Evolutionary conservation across 2,113 vertebrate genomes (phyloP).

Genomic region (Aramus guarauna): DNA sequence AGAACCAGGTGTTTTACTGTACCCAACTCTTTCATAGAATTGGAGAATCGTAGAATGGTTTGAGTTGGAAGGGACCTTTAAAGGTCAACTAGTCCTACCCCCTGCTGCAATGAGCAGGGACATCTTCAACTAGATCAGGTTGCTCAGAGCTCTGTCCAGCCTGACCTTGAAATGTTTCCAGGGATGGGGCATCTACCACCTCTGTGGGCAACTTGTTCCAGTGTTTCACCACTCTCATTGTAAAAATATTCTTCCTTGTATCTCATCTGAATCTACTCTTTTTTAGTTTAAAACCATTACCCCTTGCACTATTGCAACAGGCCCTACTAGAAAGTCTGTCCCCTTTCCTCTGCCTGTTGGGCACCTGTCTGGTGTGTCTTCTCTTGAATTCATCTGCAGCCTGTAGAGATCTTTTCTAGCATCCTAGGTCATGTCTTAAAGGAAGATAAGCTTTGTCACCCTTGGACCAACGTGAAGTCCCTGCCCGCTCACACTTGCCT

Average conservation of each 20-base stretch:
- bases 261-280: neutral
- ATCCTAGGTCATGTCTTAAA: neutral
- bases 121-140: neutral
- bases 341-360: neutral
- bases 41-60: neutral
- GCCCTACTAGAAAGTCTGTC: neutral
- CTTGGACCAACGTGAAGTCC: neutral
- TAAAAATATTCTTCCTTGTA: neutral
- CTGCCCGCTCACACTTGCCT: fast-evolving
- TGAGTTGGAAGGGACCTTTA: neutral
- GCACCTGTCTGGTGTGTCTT: neutral
- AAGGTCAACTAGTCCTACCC: fast-evolving
- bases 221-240: fast-evolving
- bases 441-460: neutral
- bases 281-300: neutral
- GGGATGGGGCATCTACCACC: neutral
- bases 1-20: neutral
- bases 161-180: neutral
- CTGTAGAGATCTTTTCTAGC: neutral
- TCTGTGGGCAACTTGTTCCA: neutral
- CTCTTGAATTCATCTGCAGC: neutral
- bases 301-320: neutral
- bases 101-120: neutral
- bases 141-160: neutral
- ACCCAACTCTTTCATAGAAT: fast-evolving